A percentile compares a stretch with the other conserved stretches of the same genome.
These are phyloP conservation scores for Trachymyrmex cornetzi DNA, from an alignment of 1,140 invertebrate genomes.

Conservation along the genomic window DNA sequence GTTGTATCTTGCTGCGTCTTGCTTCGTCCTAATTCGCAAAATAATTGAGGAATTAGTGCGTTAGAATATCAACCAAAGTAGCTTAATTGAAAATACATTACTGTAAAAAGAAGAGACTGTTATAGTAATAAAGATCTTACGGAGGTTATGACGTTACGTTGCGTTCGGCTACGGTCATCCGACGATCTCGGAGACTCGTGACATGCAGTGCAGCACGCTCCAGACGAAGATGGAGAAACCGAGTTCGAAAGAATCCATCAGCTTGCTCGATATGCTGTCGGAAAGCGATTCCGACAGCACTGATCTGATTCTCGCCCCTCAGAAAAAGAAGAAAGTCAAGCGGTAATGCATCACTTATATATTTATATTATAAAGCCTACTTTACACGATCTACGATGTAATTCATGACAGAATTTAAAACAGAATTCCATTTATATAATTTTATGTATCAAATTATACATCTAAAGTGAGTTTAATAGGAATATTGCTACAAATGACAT, in stretches of 20 bases:
- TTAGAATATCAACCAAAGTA: background rate
- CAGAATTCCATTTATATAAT: no score
- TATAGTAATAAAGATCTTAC: background rate
- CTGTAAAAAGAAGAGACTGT: no score
- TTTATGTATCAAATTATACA: no score
- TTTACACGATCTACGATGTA: no score
- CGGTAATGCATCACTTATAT: constrained; percentile 76
- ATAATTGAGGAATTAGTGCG: background rate
- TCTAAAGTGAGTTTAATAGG: no score
- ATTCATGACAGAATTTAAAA: no score
- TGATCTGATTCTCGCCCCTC: constrained; percentile 88
- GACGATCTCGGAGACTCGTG: constrained; percentile 35
- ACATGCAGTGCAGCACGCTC: constrained; percentile 37
- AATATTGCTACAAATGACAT: no score
- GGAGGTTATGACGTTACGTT: constrained; percentile 74
- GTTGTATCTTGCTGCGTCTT: background rate
- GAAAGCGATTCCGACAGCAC: constrained; percentile 89
- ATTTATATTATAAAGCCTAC: no score
- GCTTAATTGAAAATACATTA: background rate
- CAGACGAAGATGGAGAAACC: constrained; percentile 83
- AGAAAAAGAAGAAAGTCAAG: constrained; percentile 88
- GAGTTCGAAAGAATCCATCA: constrained; percentile 89
- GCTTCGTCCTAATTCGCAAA: background rate
- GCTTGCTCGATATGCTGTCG: constrained; percentile 88
- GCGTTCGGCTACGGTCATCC: background rate